These are phyloP conservation scores for Myotis daubentonii DNA, from an alignment of 2,797 vertebrate genomes.

Conservation along the genomic window DNA sequence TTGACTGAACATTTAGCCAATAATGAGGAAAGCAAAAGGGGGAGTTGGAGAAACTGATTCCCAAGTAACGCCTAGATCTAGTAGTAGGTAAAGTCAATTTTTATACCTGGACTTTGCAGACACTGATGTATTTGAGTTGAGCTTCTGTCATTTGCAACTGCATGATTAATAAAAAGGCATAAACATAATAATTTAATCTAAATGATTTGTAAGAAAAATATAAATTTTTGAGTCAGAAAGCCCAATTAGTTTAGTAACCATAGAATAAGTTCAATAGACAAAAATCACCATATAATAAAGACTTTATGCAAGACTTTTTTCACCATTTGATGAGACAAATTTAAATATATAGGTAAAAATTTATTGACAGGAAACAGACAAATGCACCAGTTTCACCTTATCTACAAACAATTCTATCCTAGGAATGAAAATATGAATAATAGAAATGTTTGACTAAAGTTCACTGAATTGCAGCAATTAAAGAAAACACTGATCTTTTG, in stretches of 20 bases:
- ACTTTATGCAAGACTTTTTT: not conserved
- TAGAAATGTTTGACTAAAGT: conserved; percentile 21
- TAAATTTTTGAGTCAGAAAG: not conserved
- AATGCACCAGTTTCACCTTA: not conserved
- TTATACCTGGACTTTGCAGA: not conserved
- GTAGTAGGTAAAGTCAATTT: not conserved
- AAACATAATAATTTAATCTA: not conserved
- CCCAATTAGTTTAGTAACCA: not conserved
- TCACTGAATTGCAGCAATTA: not conserved
- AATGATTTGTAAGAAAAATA: conserved; percentile 33
- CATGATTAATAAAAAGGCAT: not conserved
- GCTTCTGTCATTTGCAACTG: not conserved
- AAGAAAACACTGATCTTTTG: not conserved
- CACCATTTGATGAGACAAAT: not conserved
- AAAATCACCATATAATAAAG: conserved; percentile 3
- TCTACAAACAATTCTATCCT: not conserved
- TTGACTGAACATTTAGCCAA: not conserved
- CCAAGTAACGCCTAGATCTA: not conserved
- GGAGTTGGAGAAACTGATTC: not conserved
- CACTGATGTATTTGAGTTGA: not conserved
- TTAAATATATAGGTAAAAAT: not conserved
- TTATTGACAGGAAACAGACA: not conserved
- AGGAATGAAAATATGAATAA: conserved; percentile 7
- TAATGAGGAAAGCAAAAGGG: not conserved
- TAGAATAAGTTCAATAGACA: not conserved